Evolutionary conservation across 2,888 invertebrate species (phyloP).

Genomic region (Lithodes maja): DNA sequence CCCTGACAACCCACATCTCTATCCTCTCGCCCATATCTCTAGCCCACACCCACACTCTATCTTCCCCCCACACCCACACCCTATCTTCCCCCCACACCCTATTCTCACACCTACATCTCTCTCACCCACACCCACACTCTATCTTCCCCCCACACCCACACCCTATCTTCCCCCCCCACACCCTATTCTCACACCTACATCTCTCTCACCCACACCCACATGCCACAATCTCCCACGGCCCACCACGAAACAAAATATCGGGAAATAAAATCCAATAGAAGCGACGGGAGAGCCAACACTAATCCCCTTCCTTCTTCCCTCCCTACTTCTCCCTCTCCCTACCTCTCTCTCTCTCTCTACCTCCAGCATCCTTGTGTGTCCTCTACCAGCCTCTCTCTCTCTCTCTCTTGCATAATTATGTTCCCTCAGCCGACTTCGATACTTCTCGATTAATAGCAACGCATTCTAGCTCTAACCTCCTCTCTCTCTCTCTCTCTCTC

Average conservation of each 20-base stretch:
- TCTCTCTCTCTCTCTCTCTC: not conserved
- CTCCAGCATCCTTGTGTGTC: not conserved
- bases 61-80: too few relatives aligned
- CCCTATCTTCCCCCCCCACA: not conserved
- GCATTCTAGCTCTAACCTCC: not conserved
- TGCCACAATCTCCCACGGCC: constrained; percentile 9
- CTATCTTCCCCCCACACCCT: not conserved
- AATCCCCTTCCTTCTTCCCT: not conserved
- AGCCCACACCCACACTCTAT: too few relatives aligned
- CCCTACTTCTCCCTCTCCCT: not conserved
- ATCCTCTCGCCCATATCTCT: too few relatives aligned
- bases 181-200: not conserved
- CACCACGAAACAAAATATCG: constrained; percentile 30
- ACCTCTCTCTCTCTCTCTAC: not conserved
- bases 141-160: too few relatives aligned
- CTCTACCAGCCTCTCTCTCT: not conserved
- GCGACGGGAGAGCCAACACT: not conserved
- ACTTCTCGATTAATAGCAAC: too few relatives aligned
- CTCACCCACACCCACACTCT: not conserved
- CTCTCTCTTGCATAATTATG: too few relatives aligned
- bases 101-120: not conserved
- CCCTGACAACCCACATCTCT: not conserved
- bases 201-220: not conserved
- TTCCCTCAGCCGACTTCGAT: not conserved
- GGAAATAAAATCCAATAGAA: constrained; percentile 40